Percentiles rank a stretch among this genome's conserved stretches.
Evolutionary conservation across 2,113 vertebrate genomes (phyloP).

Genomic region (Panthera leo): DNA sequence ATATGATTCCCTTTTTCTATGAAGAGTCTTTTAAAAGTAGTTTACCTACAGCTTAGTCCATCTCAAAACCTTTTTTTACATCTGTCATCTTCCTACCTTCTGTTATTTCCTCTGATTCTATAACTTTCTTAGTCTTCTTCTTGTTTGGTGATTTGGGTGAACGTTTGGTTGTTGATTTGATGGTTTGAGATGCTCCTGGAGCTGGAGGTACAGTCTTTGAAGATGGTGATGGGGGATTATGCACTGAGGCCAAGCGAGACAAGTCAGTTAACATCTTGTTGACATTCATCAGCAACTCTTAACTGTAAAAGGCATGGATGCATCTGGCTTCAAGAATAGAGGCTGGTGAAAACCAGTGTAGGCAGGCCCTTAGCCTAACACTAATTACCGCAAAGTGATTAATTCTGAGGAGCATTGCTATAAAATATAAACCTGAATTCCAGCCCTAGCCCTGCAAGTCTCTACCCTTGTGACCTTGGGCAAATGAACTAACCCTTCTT

Average conservation of each 20-base stretch:
- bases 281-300: constrained; percentile 18
- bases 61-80: constrained; percentile 71
- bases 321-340: background rate
- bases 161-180: constrained; percentile 82
- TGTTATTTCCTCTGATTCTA: constrained; percentile 80
- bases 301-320: background rate
- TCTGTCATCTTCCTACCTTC: constrained; percentile 82
- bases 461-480: background rate
- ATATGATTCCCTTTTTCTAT: constrained; percentile 62
- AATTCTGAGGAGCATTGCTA: background rate
- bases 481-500: background rate
- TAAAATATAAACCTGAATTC: background rate
- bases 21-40: constrained; percentile 48
- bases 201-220: constrained; percentile 58
- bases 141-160: constrained; percentile 81
- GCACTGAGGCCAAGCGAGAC: constrained; percentile 80
- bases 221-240: constrained; percentile 62
- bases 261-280: constrained; percentile 60
- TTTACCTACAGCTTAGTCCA: constrained; percentile 66
- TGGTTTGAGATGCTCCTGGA: constrained; percentile 60
- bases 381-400: background rate
- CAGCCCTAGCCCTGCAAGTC: background rate
- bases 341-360: background rate
- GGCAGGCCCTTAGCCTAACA: background rate
- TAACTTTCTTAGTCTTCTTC: constrained; percentile 78